Evolutionary conservation across 2,113 vertebrate species (phyloP), one percentile per base, ranked within the genome.

Genomic region (Phaetusa simplex): DNA sequence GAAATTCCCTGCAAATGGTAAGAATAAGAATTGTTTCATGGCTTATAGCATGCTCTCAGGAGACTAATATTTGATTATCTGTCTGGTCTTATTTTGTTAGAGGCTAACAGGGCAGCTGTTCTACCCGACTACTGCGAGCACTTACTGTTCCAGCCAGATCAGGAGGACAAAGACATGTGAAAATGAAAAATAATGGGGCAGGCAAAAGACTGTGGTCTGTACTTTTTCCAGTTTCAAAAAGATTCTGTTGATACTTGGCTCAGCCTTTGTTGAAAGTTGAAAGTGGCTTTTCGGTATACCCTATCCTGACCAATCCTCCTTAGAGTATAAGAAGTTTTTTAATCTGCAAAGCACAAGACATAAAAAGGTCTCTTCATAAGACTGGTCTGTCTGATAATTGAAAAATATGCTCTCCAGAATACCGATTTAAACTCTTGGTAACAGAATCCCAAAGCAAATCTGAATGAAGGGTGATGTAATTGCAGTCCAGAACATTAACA

Each of bases 101-200:
- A 89, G 81, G 62, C 77, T 95, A 96, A 94, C 61, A 89, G 93
- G 81, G 73, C 65, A 89, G 70, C 83, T 89, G 73, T 89, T 96
- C 88, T 87, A 65, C 67, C 86, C 6, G 4, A 82, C 93, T 95
- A 27, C 77, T 91, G 80, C 4, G 27, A 94, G 78, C 70, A 95
- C 94, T 95, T 96, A 89, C 62, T 93, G 95, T 95, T 97, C 86
- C 62, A 95, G 84, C 58, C 93, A 91, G 93, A 97, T 91, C 94
- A 91, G 66, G 77, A 95, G 78, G 81, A 95, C 95, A 96, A 95
- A 97, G 86, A 95, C 61, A 89, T 73, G 81, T 89, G 91, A 96
- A 93, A 97, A 94, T 88, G 84, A 95, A 95, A 95, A 97, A 93
- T 96, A 97, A 95, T 90, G 86, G 93, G 86, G 83, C 62, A 95